phyloP scores from a whole-genome alignment of 2,888 invertebrate genomes.

The Eupithecia centaureata region DNA sequence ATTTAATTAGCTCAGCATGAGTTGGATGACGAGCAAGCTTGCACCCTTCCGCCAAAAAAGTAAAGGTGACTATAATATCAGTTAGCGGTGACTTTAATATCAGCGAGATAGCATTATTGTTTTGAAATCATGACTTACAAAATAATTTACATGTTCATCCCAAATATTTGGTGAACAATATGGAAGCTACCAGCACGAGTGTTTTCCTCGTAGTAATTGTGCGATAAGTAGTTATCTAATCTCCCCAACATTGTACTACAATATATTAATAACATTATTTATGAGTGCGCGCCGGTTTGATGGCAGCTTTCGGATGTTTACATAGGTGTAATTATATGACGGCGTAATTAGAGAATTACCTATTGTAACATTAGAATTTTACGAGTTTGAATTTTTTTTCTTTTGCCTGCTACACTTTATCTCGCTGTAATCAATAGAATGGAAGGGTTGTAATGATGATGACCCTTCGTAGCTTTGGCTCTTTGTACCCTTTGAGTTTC shows the following conservation, averaged over 20 bases:
- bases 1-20: too few relatives aligned
- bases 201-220: conserved; percentile 56
- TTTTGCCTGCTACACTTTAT: too few relatives aligned
- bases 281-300: conserved; percentile 34
- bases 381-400: background rate
- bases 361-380: background rate
- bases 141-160: background rate
- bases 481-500: too few relatives aligned
- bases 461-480: background rate
- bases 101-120: background rate
- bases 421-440: too few relatives aligned
- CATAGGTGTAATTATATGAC: background rate
- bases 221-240: conserved; percentile 42
- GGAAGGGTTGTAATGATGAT: background rate
- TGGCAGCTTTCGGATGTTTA: background rate
- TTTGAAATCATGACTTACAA: background rate
- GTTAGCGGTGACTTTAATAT: background rate
- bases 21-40: too few relatives aligned
- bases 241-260: conserved; percentile 19
- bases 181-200: conserved; percentile 39
- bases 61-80: too few relatives aligned
- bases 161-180: background rate
- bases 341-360: background rate
- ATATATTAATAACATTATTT: conserved; percentile 45
- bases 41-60: too few relatives aligned